Evolutionary conservation across 2,888 invertebrate species (phyloP).

Genomic region (Cenopis cana): DNA sequence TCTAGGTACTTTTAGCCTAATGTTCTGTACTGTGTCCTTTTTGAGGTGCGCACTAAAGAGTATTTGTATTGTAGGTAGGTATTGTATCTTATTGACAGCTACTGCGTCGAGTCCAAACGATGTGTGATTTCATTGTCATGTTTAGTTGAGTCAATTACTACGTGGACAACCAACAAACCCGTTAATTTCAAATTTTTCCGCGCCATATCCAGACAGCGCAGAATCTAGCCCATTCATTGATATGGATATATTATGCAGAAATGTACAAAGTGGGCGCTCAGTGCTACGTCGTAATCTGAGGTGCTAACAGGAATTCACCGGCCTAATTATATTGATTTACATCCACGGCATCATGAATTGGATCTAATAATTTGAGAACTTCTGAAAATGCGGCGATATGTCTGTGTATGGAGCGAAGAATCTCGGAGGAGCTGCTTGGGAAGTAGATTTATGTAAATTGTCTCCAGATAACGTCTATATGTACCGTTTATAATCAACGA

Average conservation of each 20-base stretch:
- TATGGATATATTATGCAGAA: conserved; percentile 48
- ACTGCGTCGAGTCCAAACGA: no score
- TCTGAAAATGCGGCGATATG: neutral
- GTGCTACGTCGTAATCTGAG: conserved; percentile 59
- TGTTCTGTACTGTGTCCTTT: no score
- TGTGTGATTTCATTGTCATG: no score
- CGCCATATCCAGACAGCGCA: conserved; percentile 23
- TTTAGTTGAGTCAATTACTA: no score
- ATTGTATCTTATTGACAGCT: no score
- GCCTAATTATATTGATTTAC: conserved; percentile 67
- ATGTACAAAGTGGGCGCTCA: conserved; percentile 50
- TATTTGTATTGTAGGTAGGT: no score
- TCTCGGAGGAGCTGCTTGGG: no score
- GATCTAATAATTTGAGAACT: conserved; percentile 5
- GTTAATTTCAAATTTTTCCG: neutral
- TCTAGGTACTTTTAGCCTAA: no score
- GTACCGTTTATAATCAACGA: no score
- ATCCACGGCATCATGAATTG: conserved; percentile 32
- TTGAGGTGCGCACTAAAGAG: no score
- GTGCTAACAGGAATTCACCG: conserved; percentile 64
- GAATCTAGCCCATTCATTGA: conserved; percentile 52
- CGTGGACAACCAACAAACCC: neutral
- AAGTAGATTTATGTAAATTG: no score
- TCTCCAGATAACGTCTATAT: no score
- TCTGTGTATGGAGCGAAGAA: neutral